Evolutionary conservation across 1,140 invertebrate genomes (phyloP).

Genomic region (Drosophila parvula): DNA sequence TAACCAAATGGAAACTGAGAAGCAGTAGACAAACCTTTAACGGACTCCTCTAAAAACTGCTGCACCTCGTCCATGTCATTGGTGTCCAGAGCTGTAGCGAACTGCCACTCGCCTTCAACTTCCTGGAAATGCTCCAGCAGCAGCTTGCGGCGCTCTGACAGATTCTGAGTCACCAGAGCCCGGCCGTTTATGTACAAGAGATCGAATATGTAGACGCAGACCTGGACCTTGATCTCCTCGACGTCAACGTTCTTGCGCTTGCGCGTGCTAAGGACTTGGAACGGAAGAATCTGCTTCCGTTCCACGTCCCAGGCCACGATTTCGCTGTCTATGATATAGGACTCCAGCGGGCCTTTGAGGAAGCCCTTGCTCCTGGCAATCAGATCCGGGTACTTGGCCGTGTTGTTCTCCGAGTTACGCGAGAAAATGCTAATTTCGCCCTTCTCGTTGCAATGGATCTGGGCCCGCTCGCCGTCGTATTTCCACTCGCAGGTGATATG

Average conservation of each 20-base stretch:
- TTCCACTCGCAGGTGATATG: conserved; percentile 99
- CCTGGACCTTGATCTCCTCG: conserved; percentile 97
- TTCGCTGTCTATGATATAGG: conserved; percentile 98
- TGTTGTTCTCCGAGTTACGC: conserved; percentile 99
- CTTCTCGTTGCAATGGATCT: conserved; percentile 92
- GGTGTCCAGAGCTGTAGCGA: conserved; percentile 94
- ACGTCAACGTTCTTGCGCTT: conserved; percentile 97
- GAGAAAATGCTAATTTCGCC: conserved; percentile 94
- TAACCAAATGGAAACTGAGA: neutral
- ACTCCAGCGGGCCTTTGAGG: conserved; percentile 87
- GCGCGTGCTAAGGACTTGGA: conserved; percentile 97
- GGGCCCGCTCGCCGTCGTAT: conserved; percentile 99
- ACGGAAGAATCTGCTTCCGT: conserved; percentile 96
- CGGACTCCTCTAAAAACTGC: conserved; percentile 97
- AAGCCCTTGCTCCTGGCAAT: conserved; percentile 89
- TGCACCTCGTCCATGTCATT: conserved; percentile 96
- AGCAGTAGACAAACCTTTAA: conserved; percentile 87
- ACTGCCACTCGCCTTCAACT: conserved; percentile 93
- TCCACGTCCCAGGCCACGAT: conserved; percentile 98
- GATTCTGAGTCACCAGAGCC: conserved; percentile 92
- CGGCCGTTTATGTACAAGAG: conserved; percentile 97
- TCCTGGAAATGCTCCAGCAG: conserved; percentile 91
- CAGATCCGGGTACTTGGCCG: conserved; percentile 98
- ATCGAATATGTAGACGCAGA: conserved; percentile 99
- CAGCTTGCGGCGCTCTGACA: conserved; percentile 90